Conservation (phyloP, 2,113 vertebrate species). For the Spilogale gracilis region DNA sequence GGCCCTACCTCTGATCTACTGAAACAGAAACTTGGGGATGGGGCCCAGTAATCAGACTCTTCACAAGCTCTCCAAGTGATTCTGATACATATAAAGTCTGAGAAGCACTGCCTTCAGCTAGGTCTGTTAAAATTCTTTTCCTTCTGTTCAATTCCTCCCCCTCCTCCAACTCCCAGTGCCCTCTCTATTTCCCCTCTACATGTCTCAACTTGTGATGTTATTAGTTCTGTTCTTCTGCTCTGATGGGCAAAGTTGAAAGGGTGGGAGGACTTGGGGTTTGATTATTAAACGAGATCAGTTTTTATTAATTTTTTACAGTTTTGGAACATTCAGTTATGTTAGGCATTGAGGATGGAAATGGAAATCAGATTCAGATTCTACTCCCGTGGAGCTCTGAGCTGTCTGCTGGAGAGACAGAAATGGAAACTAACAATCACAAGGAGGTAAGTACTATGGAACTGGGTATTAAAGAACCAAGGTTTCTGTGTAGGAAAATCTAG, state of each 20-base stretch:
- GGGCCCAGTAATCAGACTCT: neutral
- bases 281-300: constrained; percentile 1
- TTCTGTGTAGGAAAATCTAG: neutral
- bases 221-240: constrained; percentile 28
- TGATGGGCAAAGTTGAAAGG: neutral
- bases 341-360: neutral
- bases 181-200: neutral
- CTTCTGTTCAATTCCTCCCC: neutral
- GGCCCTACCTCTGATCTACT: neutral
- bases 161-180: neutral
- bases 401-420: neutral
- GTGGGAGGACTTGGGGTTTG: neutral
- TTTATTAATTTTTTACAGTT: neutral
- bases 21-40: constrained; percentile 4
- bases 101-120: neutral
- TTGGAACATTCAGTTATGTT: neutral
- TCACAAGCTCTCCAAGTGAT: neutral
- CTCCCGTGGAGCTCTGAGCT: neutral
- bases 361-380: neutral
- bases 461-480: neutral
- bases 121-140: neutral
- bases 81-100: neutral
- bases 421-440: neutral
- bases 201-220: neutral
- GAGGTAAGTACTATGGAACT: neutral